Conservation (phyloP, 1,140 invertebrate species). For the Platyscapa corneri region DNA sequence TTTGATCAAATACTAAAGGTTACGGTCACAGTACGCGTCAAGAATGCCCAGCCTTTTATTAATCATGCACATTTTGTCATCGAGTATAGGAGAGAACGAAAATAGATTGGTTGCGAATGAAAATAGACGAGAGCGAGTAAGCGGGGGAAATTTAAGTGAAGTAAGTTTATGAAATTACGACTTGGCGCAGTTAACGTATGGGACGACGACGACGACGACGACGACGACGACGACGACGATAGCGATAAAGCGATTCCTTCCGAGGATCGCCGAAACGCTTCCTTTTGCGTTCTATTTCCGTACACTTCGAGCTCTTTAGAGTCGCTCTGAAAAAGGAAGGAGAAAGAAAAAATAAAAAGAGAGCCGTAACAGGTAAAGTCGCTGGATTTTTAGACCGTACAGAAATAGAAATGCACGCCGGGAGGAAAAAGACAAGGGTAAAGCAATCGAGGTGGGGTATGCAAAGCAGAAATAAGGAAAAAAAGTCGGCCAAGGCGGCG, state of each 20-base stretch:
- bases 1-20: too few species aligned
- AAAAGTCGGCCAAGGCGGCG: background rate
- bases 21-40: too few species aligned
- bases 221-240: too few species aligned
- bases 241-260: background rate
- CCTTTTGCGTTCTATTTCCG: background rate
- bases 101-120: too few species aligned
- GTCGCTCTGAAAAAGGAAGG: background rate
- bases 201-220: too few species aligned
- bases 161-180: too few species aligned
- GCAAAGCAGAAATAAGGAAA: background rate
- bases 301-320: background rate
- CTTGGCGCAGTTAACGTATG: too few species aligned
- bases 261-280: background rate
- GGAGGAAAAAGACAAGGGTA: background rate
- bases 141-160: too few species aligned
- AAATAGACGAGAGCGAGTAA: too few species aligned
- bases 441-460: background rate
- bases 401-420: background rate
- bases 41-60: too few species aligned
- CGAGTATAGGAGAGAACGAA: too few species aligned
- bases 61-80: too few species aligned
- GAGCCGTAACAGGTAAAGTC: background rate
- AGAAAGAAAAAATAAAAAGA: background rate
- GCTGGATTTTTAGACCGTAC: background rate